Evolutionary conservation across 35 echinoderm and acorn worm genomes (phyloP).

Genomic region (Heliocidaris erythrogramma): DNA sequence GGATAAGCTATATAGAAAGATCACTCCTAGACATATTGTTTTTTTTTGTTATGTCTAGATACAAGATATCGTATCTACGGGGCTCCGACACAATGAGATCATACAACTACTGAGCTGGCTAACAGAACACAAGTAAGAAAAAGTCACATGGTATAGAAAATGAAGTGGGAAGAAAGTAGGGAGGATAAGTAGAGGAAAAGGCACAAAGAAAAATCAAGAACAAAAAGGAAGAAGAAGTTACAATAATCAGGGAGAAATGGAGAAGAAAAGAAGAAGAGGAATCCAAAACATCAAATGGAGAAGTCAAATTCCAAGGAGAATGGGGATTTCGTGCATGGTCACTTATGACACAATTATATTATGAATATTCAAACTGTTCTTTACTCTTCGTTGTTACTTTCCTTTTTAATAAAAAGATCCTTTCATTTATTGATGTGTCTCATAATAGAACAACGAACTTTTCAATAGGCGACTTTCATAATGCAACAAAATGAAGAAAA

Average conservation of each 20-base stretch:
- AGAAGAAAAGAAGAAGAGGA: neutral
- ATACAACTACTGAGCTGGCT: conserved; percentile 41
- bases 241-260: neutral
- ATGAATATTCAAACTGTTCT: no score
- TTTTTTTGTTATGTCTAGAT: neutral
- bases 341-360: neutral
- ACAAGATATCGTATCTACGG: conserved; percentile 17
- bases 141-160: no score
- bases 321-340: neutral
- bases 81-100: conserved; percentile 35
- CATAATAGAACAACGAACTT: no score
- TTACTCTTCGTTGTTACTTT: no score
- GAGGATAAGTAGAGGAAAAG: no score
- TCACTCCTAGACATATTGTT: neutral
- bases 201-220: neutral
- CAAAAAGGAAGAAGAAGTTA: neutral
- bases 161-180: no score
- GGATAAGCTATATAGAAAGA: no score
- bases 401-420: no score
- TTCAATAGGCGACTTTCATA: no score
- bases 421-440: no score
- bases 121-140: conserved; percentile 49
- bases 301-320: neutral
- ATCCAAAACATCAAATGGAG: neutral
- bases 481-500: no score